phyloP scores from a whole-genome alignment of 1,140 invertebrate genomes.

The Panulirus ornatus region DNA sequence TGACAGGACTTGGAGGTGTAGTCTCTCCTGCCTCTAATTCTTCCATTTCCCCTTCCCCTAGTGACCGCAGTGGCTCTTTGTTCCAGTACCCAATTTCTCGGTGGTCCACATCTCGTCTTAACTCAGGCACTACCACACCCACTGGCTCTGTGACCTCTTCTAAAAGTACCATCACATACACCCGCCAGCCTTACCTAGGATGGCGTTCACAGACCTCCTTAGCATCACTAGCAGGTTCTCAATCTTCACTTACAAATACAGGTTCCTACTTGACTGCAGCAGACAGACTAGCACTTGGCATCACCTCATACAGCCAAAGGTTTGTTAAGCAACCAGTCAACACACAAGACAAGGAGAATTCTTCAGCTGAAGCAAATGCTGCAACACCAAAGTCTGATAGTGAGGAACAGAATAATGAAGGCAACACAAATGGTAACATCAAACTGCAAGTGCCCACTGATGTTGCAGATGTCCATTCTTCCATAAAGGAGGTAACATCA shows the following conservation, averaged over 20 bases:
- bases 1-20: conserved; percentile 48
- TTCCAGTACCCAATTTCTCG: conserved; percentile 82
- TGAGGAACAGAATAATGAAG: conserved; percentile 25
- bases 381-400: conserved; percentile 6
- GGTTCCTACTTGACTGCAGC: conserved; percentile 85
- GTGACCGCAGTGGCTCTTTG: conserved; percentile 62
- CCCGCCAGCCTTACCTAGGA: conserved; percentile 88
- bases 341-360: conserved; percentile 55
- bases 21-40: conserved; percentile 71
- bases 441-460: conserved; percentile 23
- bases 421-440: conserved; percentile 42
- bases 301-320: conserved; percentile 77
- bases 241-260: conserved; percentile 68
- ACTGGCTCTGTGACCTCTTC: conserved; percentile 68
- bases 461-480: conserved; percentile 84
- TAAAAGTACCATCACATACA: conserved; percentile 60
- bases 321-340: conserved; percentile 9
- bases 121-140: conserved; percentile 82
- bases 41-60: conserved; percentile 66
- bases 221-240: conserved; percentile 81
- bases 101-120: conserved; percentile 91
- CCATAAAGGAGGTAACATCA: conserved; percentile 94
- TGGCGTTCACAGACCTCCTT: conserved; percentile 93
- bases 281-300: conserved; percentile 85
- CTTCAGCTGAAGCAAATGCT: conserved; percentile 20